Base-by-base conservation (phyloP, 2,888 invertebrate genomes). In the Polyommatus icarus region DNA sequence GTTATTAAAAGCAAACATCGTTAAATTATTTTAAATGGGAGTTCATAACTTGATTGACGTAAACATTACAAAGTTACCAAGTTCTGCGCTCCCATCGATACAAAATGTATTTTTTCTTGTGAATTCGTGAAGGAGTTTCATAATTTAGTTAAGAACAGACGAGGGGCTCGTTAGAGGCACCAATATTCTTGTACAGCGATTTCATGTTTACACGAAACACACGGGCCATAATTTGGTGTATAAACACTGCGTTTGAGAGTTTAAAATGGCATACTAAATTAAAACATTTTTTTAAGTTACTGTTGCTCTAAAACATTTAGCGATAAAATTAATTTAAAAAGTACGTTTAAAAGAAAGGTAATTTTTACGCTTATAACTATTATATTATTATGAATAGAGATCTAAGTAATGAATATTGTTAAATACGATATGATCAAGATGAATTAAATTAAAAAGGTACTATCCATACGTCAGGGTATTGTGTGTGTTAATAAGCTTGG, bases 91-190 rank as follows among this genome's bases (percentile, higher is more conserved):
- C 36, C 36, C 72, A n/a, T 72, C 72, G 50, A 20, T 59, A 59
- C 20, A 40, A 77, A 77, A 54, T 36, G 24, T 57, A 32, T 59
- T 40, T 77, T 77, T 77, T 77, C 72, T 77, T 71, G 32, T n/a
- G 5, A 57, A 59, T 24, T 50, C 76, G 71, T 18, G 50, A 71
- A 32, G 20, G 83, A 85, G 84, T 85, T 85, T 83, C 80, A 82
- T 85, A 87, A 87, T 86, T 85, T 83, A 82, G 83, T 83, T 83
- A 84, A 78, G 83, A 83, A 83, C 83, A 85, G 83, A 82, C 83
- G 83, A 83, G 82, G 61, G 81, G 78, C 83, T 84, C 82, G 84
- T 85, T 85, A 86, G 83, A 77, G 82, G 78, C 79, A 82, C 81
- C 82, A 79, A 80, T 80, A 80, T 80, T 82, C 81, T 81, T 81